A percentile compares a stretch with the other conserved stretches of the same genome.
Evolutionary conservation across 2,113 vertebrate genomes (phyloP).

Genomic region (Crotalus helleri): DNA sequence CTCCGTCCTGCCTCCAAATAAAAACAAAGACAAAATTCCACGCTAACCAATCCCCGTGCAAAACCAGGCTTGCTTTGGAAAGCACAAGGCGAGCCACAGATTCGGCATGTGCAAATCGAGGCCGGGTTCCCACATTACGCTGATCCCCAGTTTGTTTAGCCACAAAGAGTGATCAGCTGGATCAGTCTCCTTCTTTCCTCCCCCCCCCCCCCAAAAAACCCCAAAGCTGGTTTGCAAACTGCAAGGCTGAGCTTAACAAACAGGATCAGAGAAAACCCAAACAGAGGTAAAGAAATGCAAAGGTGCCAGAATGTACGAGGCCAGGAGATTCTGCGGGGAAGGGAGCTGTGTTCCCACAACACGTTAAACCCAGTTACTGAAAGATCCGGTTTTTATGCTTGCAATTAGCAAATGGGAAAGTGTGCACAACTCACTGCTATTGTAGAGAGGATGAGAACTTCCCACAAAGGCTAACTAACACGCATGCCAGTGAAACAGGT

Average conservation of each 20-base stretch:
- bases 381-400: background rate
- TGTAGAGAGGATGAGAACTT: background rate
- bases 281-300: no score
- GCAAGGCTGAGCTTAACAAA: background rate
- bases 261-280: fast-evolving
- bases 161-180: background rate
- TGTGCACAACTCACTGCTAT: background rate
- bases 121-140: background rate
- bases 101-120: background rate
- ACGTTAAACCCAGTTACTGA: background rate
- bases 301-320: background rate
- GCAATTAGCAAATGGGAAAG: background rate
- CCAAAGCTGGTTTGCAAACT: background rate
- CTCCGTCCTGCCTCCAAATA: background rate
- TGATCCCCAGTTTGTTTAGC: background rate
- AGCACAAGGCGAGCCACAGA: background rate
- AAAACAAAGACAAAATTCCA: background rate
- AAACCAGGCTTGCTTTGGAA: background rate
- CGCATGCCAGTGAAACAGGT: background rate
- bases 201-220: background rate
- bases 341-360: background rate
- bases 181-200: background rate
- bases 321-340: background rate
- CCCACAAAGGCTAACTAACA: background rate
- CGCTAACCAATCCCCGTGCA: background rate